Evolutionary conservation across 2,888 invertebrate species (phyloP).

Genomic region (Philaethria dido): DNA sequence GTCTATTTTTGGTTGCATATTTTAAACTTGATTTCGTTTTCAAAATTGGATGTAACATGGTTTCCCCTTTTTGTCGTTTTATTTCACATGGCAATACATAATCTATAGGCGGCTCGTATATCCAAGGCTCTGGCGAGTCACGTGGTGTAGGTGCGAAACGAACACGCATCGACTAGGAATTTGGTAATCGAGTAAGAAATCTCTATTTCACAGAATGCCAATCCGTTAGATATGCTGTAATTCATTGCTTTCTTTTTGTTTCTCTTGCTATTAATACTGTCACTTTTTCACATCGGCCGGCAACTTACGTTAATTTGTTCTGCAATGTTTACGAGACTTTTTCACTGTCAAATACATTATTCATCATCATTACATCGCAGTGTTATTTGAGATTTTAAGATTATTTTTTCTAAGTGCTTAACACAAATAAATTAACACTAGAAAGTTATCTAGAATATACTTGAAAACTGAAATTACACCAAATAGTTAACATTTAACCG

Average conservation of each 20-base stretch:
- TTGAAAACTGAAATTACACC: background rate
- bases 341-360: slow-evolving; percentile 15
- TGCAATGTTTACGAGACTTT: slow-evolving; percentile 7
- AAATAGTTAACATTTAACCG: background rate
- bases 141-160: slow-evolving; percentile 70
- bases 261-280: slow-evolving; percentile 10
- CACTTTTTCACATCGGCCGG: slow-evolving; percentile 17
- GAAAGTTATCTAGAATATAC: slow-evolving; percentile 2
- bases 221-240: slow-evolving; percentile 5
- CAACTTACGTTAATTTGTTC: slow-evolving; percentile 25
- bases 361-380: slow-evolving; percentile 17
- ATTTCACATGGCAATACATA: slow-evolving; percentile 29
- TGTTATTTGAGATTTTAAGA: slow-evolving; percentile 7
- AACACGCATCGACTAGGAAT: slow-evolving; percentile 61
- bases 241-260: slow-evolving; percentile 24
- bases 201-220: slow-evolving; percentile 6
- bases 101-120: slow-evolving; percentile 31
- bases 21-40: slow-evolving; percentile 38
- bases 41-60: slow-evolving; percentile 37
- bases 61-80: slow-evolving; percentile 36
- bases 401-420: background rate
- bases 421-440: background rate
- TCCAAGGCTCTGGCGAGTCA: slow-evolving; percentile 57
- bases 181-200: background rate
- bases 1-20: slow-evolving; percentile 54